phyloP scores from a whole-genome alignment of 2,888 invertebrate genomes.

The Galerucella nymphaeae region DNA sequence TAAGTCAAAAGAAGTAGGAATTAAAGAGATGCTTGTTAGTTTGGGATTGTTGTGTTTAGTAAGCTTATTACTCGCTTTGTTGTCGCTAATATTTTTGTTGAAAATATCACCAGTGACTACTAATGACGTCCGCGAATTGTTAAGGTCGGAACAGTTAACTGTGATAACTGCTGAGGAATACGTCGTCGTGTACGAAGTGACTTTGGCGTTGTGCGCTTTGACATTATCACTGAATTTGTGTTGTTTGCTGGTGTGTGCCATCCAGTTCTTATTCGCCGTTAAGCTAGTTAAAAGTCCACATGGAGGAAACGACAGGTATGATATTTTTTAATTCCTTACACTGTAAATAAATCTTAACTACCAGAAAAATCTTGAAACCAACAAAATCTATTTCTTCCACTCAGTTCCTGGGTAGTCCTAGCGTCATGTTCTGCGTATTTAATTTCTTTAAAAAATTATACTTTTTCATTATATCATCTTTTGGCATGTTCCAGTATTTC shows the following conservation, averaged over 20 bases:
- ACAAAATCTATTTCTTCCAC: too few relatives aligned
- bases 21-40: slow-evolving; percentile 85
- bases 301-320: slow-evolving; percentile 75
- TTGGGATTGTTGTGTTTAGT: slow-evolving; percentile 87
- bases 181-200: slow-evolving; percentile 91
- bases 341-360: neutral
- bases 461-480: too few relatives aligned
- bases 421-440: too few relatives aligned
- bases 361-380: too few relatives aligned
- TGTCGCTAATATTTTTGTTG: slow-evolving; percentile 86
- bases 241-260: slow-evolving; percentile 92
- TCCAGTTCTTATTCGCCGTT: slow-evolving; percentile 93
- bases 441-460: too few relatives aligned
- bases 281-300: slow-evolving; percentile 89
- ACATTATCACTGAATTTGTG: slow-evolving; percentile 89
- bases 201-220: slow-evolving; percentile 88
- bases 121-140: slow-evolving; percentile 68
- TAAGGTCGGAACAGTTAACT: slow-evolving; percentile 69
- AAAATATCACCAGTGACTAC: slow-evolving; percentile 82
- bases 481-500: too few relatives aligned
- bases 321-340: slow-evolving; percentile 1
- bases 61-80: slow-evolving; percentile 82
- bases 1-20: slow-evolving; percentile 69
- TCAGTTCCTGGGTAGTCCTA: too few relatives aligned
- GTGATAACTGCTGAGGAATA: slow-evolving; percentile 81